Conservation (phyloP, 2,797 vertebrate species). For the Bradypodion ventrale region DNA sequence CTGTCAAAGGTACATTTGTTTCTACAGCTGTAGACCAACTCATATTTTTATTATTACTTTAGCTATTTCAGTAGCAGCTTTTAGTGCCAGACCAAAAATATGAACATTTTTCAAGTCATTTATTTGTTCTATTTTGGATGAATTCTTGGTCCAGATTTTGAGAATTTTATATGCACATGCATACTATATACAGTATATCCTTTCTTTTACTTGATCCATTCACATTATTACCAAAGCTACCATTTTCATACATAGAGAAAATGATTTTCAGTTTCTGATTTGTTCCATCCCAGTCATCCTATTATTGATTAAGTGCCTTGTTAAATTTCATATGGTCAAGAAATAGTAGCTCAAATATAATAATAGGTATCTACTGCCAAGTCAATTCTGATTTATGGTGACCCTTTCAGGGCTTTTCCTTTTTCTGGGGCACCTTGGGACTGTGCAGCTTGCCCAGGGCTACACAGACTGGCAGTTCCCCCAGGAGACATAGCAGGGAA, state of each 20-base stretch:
- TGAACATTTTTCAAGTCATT: neutral
- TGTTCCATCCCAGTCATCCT: neutral
- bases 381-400: too few species aligned
- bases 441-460: too few species aligned
- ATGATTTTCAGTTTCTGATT: neutral
- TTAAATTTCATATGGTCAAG: constrained; percentile 3
- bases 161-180: neutral
- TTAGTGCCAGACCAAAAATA: neutral
- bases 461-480: too few species aligned
- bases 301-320: neutral
- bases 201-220: neutral
- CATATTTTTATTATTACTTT: neutral
- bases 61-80: neutral
- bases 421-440: too few species aligned
- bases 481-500: too few species aligned
- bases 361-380: too few species aligned
- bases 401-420: too few species aligned
- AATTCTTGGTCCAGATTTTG: neutral
- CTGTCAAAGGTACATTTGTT: neutral
- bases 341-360: neutral
- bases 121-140: neutral
- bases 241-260: neutral
- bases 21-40: neutral
- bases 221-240: neutral
- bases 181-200: neutral